Percentiles rank a stretch among this genome's conserved stretches.
phyloP scores from a whole-genome alignment of 1,140 invertebrate species.

The Zeugodacus cucurbitae region DNA sequence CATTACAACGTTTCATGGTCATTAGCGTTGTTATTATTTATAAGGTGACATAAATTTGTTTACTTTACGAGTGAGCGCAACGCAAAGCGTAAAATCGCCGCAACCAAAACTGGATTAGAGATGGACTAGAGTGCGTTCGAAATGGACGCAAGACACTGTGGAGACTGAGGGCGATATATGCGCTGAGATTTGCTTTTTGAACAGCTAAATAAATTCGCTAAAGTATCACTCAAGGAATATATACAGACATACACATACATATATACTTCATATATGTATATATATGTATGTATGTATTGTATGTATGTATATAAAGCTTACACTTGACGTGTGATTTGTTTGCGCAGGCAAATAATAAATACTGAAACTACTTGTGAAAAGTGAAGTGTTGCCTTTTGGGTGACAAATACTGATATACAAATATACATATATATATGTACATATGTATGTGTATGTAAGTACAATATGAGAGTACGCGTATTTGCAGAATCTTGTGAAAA shows the following conservation, averaged over 20 bases:
- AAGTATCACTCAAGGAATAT: neutral
- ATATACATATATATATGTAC: too few species aligned
- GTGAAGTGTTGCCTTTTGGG: neutral
- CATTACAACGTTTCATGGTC: neutral
- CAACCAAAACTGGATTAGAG: neutral
- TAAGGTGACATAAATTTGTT: slow-evolving; percentile 28
- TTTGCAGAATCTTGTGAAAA: neutral
- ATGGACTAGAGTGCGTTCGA: neutral
- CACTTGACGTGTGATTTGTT: slow-evolving; percentile 12
- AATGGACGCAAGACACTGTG: neutral
- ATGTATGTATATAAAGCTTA: neutral
- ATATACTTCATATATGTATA: too few species aligned
- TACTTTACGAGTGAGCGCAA: neutral
- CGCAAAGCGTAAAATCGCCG: neutral
- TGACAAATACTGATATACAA: neutral
- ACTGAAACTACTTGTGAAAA: slow-evolving; percentile 9
- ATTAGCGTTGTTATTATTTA: neutral
- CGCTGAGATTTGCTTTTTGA: neutral
- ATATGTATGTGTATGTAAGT: too few species aligned
- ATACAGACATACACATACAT: neutral
- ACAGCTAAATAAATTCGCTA: slow-evolving; percentile 29
- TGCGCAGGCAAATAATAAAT: slow-evolving; percentile 33
- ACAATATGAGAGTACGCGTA: neutral
- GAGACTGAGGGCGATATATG: neutral
- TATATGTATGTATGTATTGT: too few species aligned